These are phyloP conservation scores for Chionoecetes opilio DNA, from an alignment of 1,140 invertebrate genomes.

Conservation along the genomic window DNA sequence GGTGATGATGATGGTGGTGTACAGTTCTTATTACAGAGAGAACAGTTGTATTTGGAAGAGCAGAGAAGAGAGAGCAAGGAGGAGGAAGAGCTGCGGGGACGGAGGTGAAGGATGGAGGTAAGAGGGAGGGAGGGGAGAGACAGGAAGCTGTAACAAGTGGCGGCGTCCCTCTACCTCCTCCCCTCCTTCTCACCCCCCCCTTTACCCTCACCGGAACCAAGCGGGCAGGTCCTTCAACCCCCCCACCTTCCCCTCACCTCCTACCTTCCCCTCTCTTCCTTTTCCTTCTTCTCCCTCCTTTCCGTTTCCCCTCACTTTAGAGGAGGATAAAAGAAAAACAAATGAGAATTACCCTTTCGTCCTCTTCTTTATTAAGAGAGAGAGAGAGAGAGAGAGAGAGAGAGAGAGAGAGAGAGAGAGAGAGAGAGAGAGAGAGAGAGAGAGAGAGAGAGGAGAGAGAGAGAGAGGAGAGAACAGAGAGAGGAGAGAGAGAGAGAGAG, in stretches of 20 bases:
- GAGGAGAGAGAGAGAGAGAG: background rate
- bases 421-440: background rate
- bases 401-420: background rate
- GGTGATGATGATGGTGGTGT: background rate
- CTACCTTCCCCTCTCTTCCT: background rate
- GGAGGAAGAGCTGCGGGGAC: background rate
- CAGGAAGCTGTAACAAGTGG: conserved; percentile 57
- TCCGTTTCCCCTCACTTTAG: too few species aligned
- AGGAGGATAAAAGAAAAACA: background rate
- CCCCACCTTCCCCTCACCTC: conserved; percentile 10
- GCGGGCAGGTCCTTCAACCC: background rate
- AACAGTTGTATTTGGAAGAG: too few species aligned
- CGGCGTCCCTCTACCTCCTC: conserved; percentile 7
- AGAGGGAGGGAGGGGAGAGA: background rate
- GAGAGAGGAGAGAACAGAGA: background rate
- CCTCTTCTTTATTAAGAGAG: background rate
- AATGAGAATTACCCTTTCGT: background rate
- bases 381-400: background rate
- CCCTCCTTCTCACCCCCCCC: background rate
- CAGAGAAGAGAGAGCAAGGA: background rate
- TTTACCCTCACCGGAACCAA: conserved; percentile 38
- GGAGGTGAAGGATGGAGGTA: background rate
- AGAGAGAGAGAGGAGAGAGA: background rate
- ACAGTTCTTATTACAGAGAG: background rate
- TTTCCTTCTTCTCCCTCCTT: background rate